These are phyloP conservation scores for Dioctria rufipes DNA, from an alignment of 2,888 invertebrate genomes.

Conservation along the genomic window DNA sequence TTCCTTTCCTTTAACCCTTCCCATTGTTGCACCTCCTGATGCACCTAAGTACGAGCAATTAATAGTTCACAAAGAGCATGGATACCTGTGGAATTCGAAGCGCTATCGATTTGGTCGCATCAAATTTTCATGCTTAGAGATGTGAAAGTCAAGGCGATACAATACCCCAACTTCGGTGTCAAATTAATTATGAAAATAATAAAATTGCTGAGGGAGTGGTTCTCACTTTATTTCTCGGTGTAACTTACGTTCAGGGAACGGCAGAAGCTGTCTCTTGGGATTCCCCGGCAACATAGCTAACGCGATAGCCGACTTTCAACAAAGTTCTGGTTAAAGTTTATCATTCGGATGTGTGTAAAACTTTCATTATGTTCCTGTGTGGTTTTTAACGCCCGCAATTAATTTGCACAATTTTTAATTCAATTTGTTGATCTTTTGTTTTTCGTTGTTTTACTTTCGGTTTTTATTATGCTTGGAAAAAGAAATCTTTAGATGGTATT, in stretches of 20 bases:
- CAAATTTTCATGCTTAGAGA: constrained; percentile 14
- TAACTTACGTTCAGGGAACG: constrained; percentile 43
- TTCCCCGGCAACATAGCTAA: neutral
- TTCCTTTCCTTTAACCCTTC: no score
- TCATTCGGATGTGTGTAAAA: constrained; percentile 32
- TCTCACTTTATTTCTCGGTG: constrained; percentile 38
- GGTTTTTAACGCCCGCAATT: constrained; percentile 8
- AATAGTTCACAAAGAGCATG: no score
- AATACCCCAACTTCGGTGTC: neutral
- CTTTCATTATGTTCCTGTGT: constrained; percentile 34
- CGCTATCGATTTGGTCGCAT: neutral
- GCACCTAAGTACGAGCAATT: no score
- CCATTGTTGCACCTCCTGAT: no score
- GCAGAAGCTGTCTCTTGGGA: constrained; percentile 17
- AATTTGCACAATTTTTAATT: constrained; percentile 40
- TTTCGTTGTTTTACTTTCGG: no score
- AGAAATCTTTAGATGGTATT: no score
- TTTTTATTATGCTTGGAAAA: no score
- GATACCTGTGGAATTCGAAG: no score
- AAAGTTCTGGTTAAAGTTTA: constrained; percentile 34
- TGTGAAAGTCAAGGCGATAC: constrained; percentile 3
- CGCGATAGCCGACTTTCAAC: constrained; percentile 6
- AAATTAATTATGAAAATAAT: constrained; percentile 50
- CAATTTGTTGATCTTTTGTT: constrained; percentile 18
- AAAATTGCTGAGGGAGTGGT: constrained; percentile 49